Evolutionary conservation across 2,113 vertebrate genomes (phyloP), one percentile per base, ranked within the genome.

Genomic region (Oostethus manadensis): DNA sequence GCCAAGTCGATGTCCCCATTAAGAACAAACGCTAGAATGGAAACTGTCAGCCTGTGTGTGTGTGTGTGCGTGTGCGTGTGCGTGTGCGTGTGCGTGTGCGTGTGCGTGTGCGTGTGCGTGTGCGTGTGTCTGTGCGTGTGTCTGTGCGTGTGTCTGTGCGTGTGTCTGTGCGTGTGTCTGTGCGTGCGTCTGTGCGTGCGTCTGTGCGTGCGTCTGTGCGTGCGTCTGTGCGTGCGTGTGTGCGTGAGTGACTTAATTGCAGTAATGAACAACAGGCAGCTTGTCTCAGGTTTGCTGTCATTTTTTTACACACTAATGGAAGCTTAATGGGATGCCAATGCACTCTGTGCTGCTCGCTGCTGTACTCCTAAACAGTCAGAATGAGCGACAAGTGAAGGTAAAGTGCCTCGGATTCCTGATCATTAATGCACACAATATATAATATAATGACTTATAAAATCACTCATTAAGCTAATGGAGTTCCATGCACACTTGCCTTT

Each of bases 1-100:
- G 78, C 79, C 72, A 74, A 63, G 79, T 64, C 66, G 65, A 60
- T 77, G 66, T 61, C 66, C 76, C 72, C 70, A 84, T 85, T 86
- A 84, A 66, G 8, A 81, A 84, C 66, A 78, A 71, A 77, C 73
- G 58, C 60, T 65, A 59, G 64, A 67, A 54, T 55, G 43, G 65
- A 55, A 18, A 7, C 45, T 21, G 64, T 43, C 51, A 18, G 20
- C 14, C 20, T 42, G 48, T 55, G 58, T 66, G 43, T 38, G 47
- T 66, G 35, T 48, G 43, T 44, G 45, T 33, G 56, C 23, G 35
- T 35, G 47, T 43, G 21, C 22, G 56, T 51, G 45, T 43, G 22
- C 48, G 58, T 17, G 57, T n/a, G 58, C 35, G 51, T 45, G 42
- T 54, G 22, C n/a, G 48, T 55, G 58, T 66, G 43, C 29, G 47